Base-by-base conservation (phyloP, 2,888 invertebrate genomes). In the Oligia strigilis region DNA sequence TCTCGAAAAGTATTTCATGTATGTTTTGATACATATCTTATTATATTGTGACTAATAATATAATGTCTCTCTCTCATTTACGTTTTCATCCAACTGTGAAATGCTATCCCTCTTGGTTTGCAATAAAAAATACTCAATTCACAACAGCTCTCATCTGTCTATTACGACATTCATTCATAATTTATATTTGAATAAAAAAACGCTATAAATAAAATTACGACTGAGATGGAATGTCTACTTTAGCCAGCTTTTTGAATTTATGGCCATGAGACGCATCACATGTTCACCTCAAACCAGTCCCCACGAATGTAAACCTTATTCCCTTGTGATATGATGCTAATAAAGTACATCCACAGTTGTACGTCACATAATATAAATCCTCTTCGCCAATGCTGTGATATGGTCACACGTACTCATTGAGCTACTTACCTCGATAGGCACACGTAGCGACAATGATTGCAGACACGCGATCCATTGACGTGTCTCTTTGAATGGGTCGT, bases 281-380 rank as follows among this genome's bases (percentile, higher is more conserved):
- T 80, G 75, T 78, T 81, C 82, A 75, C 83, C 70, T 84, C 64
- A 62, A 58, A 66, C 19, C 23, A 23, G 67, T 70, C 79, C 43
- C 40, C 62, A 62, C 46, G 40, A 87, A 43, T 79, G 11, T 82
- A 43, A 80, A 82, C 86, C 80, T 80, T 89, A 87, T 75, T 66
- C 69, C 78, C 66, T 72, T 81, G 71, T 29, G 52, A 86, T 84
- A 89, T 83, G 84, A 81, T 49, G 52, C 52, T 49, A 64, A 72
- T 81, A 77, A 74, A 72, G 67, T 69, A 72, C 70, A 77, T 78
- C 84, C 80, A 81, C 84, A 83, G 84, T 84, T 84, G 88, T 85
- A 86, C 79, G 83, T 89, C 87, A 87, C 88, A 85, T 87, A 85
- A 89, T 81, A 88, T 85, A 88, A 89, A 87, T 89, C 87, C 86